phyloP scores from a whole-genome alignment of 1,140 invertebrate species.

The Hylaeus volcanicus region DNA sequence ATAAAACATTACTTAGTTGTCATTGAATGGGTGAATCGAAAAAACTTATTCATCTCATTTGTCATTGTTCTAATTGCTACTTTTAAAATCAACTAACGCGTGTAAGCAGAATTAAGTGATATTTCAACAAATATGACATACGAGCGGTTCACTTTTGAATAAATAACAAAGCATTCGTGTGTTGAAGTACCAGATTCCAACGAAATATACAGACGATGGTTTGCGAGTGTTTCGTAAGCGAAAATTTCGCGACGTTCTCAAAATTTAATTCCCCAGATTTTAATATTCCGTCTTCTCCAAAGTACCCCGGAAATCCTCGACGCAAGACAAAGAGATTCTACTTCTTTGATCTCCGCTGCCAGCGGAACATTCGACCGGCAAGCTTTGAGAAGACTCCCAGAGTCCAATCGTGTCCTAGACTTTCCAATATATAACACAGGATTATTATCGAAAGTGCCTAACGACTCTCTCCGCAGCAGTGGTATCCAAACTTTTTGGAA shows the following conservation, averaged over 20 bases:
- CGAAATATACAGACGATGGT: not conserved
- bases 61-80: too few relatives aligned
- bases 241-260: not conserved
- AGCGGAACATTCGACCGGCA: conserved; percentile 28
- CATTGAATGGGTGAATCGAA: too few relatives aligned
- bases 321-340: conserved; percentile 29
- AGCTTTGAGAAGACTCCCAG: conserved; percentile 17
- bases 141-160: too few relatives aligned
- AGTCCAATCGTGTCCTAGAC: conserved; percentile 29
- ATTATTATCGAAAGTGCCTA: not conserved
- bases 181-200: not conserved
- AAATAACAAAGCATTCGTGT: too few relatives aligned
- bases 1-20: too few relatives aligned
- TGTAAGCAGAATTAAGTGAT: too few relatives aligned
- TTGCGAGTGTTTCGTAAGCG: not conserved
- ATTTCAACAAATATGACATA: too few relatives aligned
- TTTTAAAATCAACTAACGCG: too few relatives aligned
- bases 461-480: too few relatives aligned
- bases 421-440: not conserved
- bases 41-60: not conserved
- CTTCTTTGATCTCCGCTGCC: conserved; percentile 44
- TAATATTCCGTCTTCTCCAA: conserved; percentile 30
- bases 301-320: conserved; percentile 10
- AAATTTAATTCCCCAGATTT: conserved; percentile 47
- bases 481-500: too few relatives aligned